Conservation (phyloP, 2,888 invertebrate species). For the Drosophila austrosaltans region DNA sequence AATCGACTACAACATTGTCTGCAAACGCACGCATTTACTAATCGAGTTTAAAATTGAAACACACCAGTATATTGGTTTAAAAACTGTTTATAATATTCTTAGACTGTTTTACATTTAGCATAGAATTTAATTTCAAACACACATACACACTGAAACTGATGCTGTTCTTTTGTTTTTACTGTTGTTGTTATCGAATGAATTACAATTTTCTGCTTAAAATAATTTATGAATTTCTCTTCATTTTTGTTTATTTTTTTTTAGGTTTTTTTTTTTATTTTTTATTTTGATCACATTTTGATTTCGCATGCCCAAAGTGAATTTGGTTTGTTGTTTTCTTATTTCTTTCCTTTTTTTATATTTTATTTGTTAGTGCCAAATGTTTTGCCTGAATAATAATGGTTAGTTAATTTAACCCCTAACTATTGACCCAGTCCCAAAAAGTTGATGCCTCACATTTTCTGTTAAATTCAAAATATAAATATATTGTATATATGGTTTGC, state of each 20-base stretch:
- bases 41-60: constrained; percentile 6
- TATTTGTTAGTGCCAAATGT: constrained; percentile 30
- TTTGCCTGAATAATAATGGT: constrained; percentile 27
- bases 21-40: background rate
- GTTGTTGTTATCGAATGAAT: constrained; percentile 25
- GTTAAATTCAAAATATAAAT: constrained; percentile 53
- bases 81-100: constrained; percentile 60
- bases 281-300: constrained; percentile 82
- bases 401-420: constrained; percentile 19
- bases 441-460: constrained; percentile 32
- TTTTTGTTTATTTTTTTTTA: constrained; percentile 46
- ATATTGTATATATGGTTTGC: constrained; percentile 22
- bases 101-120: constrained; percentile 69
- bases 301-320: constrained; percentile 72
- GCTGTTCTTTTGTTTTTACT: constrained; percentile 49
- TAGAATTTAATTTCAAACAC: constrained; percentile 73
- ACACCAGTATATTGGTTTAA: constrained; percentile 59
- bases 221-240: constrained; percentile 68
- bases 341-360: constrained; percentile 66
- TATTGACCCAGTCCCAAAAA: constrained; percentile 34
- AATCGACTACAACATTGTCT: background rate
- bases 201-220: constrained; percentile 61
- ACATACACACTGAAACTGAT: constrained; percentile 76
- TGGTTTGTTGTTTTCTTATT: constrained; percentile 69
- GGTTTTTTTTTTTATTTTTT: constrained; percentile 54